Percentiles rank a stretch among this genome's conserved stretches.
phyloP scores from a whole-genome alignment of 2,113 vertebrate genomes.

The Oncorhynchus mykiss region DNA sequence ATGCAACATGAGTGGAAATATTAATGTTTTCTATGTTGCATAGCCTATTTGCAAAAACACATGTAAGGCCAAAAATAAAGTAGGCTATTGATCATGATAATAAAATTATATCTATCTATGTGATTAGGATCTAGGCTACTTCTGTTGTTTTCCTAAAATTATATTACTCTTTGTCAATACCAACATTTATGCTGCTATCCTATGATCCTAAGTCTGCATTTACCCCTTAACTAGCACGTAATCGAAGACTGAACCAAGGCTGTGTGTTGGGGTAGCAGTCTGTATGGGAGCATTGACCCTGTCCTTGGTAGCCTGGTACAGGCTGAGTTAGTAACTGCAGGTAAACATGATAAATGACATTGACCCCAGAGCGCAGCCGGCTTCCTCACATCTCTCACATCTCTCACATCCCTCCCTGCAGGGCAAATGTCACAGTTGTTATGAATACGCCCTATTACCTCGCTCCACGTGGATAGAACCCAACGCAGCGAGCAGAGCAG shows the following conservation, averaged over 20 bases:
- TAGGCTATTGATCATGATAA: no score
- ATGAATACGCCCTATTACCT: constrained; percentile 67
- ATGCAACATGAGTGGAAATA: not conserved
- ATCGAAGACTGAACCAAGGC: not conserved
- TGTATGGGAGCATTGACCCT: constrained; percentile 50
- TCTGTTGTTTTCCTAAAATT: no score
- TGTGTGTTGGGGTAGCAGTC: constrained; percentile 18
- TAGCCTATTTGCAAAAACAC: no score
- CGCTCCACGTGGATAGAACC: constrained; percentile 45
- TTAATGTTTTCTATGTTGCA: no score
- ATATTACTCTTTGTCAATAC: no score
- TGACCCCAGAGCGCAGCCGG: constrained; percentile 33
- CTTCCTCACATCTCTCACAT: constrained; percentile 16
- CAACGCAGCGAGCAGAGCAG: constrained; percentile 51
- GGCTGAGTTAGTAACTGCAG: constrained; percentile 77
- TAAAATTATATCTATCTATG: no score
- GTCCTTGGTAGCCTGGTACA: constrained; percentile 81
- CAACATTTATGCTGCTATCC: no score
- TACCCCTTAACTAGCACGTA: not conserved
- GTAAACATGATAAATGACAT: constrained; percentile 75
- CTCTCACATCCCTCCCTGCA: constrained; percentile 6
- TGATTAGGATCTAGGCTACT: no score
- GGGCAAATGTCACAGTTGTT: constrained; percentile 34
- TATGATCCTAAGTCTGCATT: not conserved
- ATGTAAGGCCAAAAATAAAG: no score